Evolutionary conservation across 2,888 invertebrate species (phyloP).

Genomic region (Hypomecis punctinalis): DNA sequence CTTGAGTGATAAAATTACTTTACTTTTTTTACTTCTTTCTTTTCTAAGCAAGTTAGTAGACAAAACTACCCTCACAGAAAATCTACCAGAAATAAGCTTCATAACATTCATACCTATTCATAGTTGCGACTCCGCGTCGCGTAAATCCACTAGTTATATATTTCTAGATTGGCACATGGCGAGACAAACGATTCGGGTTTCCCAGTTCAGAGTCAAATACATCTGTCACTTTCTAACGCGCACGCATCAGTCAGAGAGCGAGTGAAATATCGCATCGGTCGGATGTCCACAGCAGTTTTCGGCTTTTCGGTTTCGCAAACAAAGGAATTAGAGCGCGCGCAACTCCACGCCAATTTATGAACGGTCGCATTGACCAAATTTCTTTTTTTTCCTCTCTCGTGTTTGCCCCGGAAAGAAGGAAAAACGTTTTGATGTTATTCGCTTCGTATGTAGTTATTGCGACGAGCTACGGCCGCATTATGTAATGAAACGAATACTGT

Average conservation of each 20-base stretch:
- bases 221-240: constrained; percentile 72
- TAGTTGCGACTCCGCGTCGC: constrained; percentile 52
- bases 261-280: constrained; percentile 72
- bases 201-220: constrained; percentile 55
- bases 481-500: constrained; percentile 58
- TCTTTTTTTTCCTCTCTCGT: constrained; percentile 61
- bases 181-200: constrained; percentile 60
- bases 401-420: constrained; percentile 58
- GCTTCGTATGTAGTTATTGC: constrained; percentile 42
- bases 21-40: no score
- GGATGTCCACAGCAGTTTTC: constrained; percentile 74
- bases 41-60: no score
- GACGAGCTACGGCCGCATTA: constrained; percentile 48
- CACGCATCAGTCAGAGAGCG: constrained; percentile 71
- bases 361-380: constrained; percentile 73
- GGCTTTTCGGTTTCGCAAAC: constrained; percentile 71
- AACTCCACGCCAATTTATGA: constrained; percentile 73
- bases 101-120: constrained; percentile 5
- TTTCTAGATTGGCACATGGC: constrained; percentile 54
- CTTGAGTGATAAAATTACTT: no score
- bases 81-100: constrained; percentile 17
- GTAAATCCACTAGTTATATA: constrained; percentile 61
- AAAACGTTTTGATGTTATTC: constrained; percentile 64
- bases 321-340: constrained; percentile 79
- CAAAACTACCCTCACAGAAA: no score